Percentiles rank a stretch among this genome's conserved stretches.
Evolutionary conservation across 1,140 invertebrate genomes (phyloP).

Genomic region (Ladona fulva): DNA sequence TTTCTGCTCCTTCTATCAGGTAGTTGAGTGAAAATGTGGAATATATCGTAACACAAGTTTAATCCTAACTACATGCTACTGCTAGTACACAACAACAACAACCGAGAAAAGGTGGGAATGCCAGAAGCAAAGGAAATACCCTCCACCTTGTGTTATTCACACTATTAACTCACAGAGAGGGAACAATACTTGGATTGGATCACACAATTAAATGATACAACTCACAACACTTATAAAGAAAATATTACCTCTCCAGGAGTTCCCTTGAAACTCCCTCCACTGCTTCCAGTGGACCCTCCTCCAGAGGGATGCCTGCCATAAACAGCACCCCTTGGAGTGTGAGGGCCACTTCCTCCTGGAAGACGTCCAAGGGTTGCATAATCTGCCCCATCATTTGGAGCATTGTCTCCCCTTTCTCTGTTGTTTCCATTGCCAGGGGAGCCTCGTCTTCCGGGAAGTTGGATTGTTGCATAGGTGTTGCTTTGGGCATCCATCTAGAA

Average conservation of each 20-base stretch:
- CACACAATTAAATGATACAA: no score
- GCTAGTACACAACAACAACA: no score
- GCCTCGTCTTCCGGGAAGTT: conserved; percentile 49
- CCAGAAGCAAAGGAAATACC: no score
- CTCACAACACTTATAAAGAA: no score
- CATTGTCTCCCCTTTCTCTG: neutral
- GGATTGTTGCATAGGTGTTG: conserved; percentile 82
- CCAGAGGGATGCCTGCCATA: neutral
- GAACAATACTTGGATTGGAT: no score
- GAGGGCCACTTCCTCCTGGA: neutral
- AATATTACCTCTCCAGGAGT: neutral
- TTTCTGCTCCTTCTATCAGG: no score
- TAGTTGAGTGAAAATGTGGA: no score
- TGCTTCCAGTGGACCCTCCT: neutral
- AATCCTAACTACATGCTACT: no score
- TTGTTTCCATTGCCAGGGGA: conserved; percentile 25
- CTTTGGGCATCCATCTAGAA: conserved; percentile 26
- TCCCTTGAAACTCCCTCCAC: neutral
- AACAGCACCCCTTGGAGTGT: neutral
- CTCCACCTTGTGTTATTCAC: no score
- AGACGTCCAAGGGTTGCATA: neutral
- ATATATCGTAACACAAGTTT: no score
- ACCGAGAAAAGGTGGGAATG: no score
- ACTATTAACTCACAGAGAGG: no score
- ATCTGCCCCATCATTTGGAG: neutral